Evolutionary conservation across 2,797 vertebrate species (phyloP).

Genomic region (Phylloscopus collybita): DNA sequence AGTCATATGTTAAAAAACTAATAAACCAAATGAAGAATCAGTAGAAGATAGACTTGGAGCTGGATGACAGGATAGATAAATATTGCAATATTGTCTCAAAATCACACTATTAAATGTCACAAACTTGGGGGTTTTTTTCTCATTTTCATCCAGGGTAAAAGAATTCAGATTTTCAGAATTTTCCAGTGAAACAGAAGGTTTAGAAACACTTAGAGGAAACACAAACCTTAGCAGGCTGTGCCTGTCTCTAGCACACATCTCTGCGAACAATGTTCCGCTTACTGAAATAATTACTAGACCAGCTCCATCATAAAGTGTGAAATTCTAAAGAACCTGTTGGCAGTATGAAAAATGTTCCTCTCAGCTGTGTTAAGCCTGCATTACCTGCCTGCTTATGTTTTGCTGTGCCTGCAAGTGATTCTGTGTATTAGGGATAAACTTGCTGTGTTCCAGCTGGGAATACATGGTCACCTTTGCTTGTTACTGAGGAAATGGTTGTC

Average conservation of each 20-base stretch:
- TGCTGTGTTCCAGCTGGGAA: not conserved
- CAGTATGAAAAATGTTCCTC: not conserved
- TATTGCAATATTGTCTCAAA: not conserved
- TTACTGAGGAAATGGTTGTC: not conserved
- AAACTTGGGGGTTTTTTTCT: not conserved
- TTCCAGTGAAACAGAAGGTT: not conserved
- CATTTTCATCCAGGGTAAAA: not conserved
- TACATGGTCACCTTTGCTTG: not conserved
- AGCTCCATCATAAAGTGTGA: not conserved
- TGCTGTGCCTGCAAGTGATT: not conserved
- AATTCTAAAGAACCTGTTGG: slow-evolving; percentile 26
- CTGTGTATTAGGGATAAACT: not conserved
- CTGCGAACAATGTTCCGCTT: not conserved
- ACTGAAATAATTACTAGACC: slow-evolving; percentile 28
- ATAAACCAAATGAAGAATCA: not conserved
- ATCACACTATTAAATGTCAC: not conserved
- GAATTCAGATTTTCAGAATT: not conserved
- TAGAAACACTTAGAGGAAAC: not conserved
- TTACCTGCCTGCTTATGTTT: not conserved
- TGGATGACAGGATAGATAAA: not conserved
- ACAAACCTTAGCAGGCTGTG: not conserved
- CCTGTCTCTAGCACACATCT: not conserved
- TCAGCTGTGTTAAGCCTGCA: not conserved
- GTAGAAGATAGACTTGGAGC: not conserved
- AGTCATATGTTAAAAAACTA: not conserved